Evolutionary conservation across 2,888 invertebrate species (phyloP).

Genomic region (Pelosia muscerda): DNA sequence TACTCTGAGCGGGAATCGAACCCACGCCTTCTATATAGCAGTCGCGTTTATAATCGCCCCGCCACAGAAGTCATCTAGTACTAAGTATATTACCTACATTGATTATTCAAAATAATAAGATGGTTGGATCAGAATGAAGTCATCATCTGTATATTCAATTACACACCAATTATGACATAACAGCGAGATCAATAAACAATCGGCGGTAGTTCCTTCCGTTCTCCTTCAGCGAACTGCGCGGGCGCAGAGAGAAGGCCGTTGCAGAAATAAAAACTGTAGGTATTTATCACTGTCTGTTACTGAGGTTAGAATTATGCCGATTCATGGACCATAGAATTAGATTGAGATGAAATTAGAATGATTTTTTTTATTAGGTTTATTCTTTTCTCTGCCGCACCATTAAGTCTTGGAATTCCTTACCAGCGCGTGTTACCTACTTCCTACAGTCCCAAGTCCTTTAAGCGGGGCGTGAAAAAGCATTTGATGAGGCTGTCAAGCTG

Average conservation of each 20-base stretch:
- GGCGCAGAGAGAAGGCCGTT: constrained; percentile 41
- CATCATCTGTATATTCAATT: not conserved
- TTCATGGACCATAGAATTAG: constrained; percentile 5
- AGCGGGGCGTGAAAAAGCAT: too few species aligned
- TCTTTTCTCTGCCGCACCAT: too few species aligned
- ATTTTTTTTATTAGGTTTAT: not conserved
- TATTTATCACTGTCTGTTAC: constrained; percentile 48
- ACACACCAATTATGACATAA: constrained; percentile 33
- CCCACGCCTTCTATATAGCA: too few species aligned
- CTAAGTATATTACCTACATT: too few species aligned
- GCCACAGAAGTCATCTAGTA: too few species aligned
- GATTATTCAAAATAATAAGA: constrained; percentile 8
- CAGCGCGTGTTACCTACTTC: too few species aligned
- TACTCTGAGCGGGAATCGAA: too few species aligned
- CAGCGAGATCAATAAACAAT: constrained; percentile 26
- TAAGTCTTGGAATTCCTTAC: too few species aligned
- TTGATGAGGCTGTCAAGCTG: too few species aligned
- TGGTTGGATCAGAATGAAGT: not conserved
- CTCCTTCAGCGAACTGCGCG: constrained; percentile 23
- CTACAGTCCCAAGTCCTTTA: too few species aligned
- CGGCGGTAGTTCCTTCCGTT: constrained; percentile 43
- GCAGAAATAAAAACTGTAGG: constrained; percentile 52
- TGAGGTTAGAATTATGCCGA: constrained; percentile 51
- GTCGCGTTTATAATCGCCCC: too few species aligned
- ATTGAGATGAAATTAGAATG: not conserved